Base-by-base conservation (phyloP, 2,888 invertebrate species). In the Cotesia congregata region DNA sequence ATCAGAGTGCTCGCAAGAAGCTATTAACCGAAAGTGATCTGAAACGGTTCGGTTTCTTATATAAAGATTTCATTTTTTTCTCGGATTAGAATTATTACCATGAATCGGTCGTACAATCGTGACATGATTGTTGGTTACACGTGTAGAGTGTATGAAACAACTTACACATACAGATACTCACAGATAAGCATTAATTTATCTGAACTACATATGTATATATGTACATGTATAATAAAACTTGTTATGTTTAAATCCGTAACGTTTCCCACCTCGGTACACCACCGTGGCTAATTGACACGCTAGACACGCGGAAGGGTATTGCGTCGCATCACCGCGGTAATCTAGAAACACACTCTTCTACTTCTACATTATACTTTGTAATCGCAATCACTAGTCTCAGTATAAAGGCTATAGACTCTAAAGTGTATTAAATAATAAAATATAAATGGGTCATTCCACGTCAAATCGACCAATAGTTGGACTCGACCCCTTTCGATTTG, bases 211-310 rank as follows among this genome's bases (percentile, higher is more conserved):
- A 50, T 50, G 50, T 50, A 50, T 64, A 17, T 7, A 20, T 20
- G 40, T 12, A 68, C 5, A 69, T 68, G 68, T 38, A 68, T 30
- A 30, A 30, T 30, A 68, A 40, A 38, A 17, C 17, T 38, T 65
- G 38, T 12, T 30, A 12, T 65, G 38, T 20, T 65, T 38, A 20
- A 30, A 65, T 40, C 62, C 62, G 61, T 62, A 39, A 62, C 62
- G 61, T 39, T 72, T 72, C 72, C 72, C 64, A 72, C 82, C 80
- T 84, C 84, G 85, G 83, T 85, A 83, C 72, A 72, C 82, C 80
- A 84, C 84, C 85, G 83, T 85, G 83, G 84, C 85, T 84, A 87
- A 87, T 86, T 85, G 86, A 85, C 88, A 88, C 86, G 87, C 86
- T 85, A 86, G 83, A 82, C 81, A 60, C 41, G 50, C 61, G 40